Evolutionary conservation across 53 echinoderm and acorn worm species (phyloP).

Genomic region (Temnopleurus reevesii): DNA sequence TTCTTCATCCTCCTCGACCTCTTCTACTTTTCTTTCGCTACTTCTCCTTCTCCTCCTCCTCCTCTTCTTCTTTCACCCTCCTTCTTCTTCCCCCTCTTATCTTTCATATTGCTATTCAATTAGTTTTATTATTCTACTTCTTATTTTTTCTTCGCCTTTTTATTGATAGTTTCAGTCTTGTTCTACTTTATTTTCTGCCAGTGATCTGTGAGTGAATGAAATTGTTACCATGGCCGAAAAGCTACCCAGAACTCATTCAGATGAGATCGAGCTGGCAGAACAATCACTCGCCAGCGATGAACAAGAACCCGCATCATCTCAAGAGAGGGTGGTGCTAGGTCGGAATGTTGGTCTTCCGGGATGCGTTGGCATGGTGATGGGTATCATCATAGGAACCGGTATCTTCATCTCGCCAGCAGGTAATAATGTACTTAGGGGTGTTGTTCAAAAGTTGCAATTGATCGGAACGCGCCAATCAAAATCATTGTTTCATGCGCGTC

Average conservation of each 20-base stretch:
- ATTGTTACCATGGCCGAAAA: not conserved
- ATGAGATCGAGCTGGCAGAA: not conserved
- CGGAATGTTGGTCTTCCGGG: conserved; percentile 30
- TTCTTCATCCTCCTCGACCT: too few relatives aligned
- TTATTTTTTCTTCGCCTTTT: not conserved
- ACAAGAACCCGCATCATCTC: not conserved
- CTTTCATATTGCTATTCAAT: too few relatives aligned
- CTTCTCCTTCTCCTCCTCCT: not conserved
- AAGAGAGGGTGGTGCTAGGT: not conserved
- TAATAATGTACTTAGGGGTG: not conserved
- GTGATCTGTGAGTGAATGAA: not conserved
- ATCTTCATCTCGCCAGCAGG: conserved; percentile 53
- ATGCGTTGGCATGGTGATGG: conserved; percentile 51
- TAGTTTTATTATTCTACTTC: not conserved
- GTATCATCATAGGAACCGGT: conserved; percentile 40
- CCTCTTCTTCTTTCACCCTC: not conserved
- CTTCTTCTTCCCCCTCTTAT: not conserved
- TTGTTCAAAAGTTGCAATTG: too few relatives aligned
- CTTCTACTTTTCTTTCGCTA: not conserved
- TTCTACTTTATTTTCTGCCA: not conserved
- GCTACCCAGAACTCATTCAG: not conserved
- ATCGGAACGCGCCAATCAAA: too few relatives aligned
- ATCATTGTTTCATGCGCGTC: too few relatives aligned
- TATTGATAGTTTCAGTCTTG: not conserved
- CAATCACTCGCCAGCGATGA: not conserved